These are phyloP conservation scores for Ursus arctos DNA, from an alignment of 2,113 vertebrate species.

Conservation along the genomic window DNA sequence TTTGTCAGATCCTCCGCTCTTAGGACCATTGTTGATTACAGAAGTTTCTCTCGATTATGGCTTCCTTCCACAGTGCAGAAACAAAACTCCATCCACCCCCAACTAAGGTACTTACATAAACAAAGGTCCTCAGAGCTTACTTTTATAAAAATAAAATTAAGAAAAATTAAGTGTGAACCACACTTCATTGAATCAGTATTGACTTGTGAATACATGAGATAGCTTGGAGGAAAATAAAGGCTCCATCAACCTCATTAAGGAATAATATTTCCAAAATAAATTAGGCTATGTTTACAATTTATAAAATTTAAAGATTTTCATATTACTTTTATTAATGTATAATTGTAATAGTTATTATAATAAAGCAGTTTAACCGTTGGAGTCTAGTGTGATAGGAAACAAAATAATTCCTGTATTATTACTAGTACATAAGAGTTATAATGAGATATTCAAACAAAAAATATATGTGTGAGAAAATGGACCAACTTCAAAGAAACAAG, in stretches of 20 bases:
- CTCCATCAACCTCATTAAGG: background rate
- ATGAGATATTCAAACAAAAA: background rate
- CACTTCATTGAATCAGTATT: background rate
- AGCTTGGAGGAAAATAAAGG: background rate
- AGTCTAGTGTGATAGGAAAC: background rate
- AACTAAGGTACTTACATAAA: background rate
- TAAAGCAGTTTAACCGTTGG: background rate
- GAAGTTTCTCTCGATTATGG: background rate
- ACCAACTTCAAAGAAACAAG: background rate
- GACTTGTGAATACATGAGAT: background rate
- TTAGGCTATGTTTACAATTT: background rate
- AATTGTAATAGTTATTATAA: background rate
- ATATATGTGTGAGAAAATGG: background rate
- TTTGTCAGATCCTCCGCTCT: background rate
- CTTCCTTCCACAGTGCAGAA: background rate
- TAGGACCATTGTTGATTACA: background rate
- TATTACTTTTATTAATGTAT: background rate
- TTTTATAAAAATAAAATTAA: background rate
- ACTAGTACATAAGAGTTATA: background rate
- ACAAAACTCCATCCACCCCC: background rate
- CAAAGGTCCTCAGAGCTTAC: background rate
- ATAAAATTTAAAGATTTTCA: slow-evolving; percentile 2
- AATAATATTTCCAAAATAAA: background rate
- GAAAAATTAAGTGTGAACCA: background rate
- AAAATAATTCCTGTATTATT: background rate